A percentile compares a stretch with the other conserved stretches of the same genome.
Evolutionary conservation across 2,888 invertebrate species (phyloP).

Genomic region (Coelopa pilipes): DNA sequence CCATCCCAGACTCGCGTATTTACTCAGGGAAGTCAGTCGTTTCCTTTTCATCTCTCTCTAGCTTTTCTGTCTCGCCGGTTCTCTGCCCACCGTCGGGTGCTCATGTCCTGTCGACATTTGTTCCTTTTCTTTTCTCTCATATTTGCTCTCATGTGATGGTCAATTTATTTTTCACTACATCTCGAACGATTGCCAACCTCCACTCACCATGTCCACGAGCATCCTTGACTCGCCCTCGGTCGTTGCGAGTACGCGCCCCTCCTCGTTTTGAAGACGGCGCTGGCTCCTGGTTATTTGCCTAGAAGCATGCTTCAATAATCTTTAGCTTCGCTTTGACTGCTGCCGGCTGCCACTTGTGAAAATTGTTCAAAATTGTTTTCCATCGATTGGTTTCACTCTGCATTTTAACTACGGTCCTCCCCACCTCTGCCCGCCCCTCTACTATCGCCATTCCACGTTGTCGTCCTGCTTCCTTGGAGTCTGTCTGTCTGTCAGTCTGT

Average conservation of each 20-base stretch:
- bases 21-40: too few relatives aligned
- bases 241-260: neutral
- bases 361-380: slow-evolving; percentile 22
- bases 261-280: neutral
- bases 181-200: slow-evolving; percentile 11
- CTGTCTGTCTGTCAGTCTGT: slow-evolving; percentile 6
- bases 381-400: slow-evolving; percentile 19
- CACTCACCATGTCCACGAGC: neutral
- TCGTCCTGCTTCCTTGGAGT: neutral
- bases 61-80: too few relatives aligned
- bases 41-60: too few relatives aligned
- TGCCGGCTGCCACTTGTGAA: slow-evolving; percentile 6
- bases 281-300: slow-evolving; percentile 25
- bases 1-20: too few relatives aligned
- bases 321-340: slow-evolving; percentile 21
- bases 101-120: neutral
- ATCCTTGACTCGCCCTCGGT: slow-evolving; percentile 1
- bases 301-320: slow-evolving; percentile 34
- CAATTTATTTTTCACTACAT: slow-evolving; percentile 33
- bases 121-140: slow-evolving; percentile 9
- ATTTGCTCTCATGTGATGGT: slow-evolving; percentile 30
- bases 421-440: neutral
- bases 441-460: neutral
- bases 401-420: slow-evolving; percentile 16
- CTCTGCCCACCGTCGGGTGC: too few relatives aligned